Conservation (phyloP, 2,888 invertebrate species). For the Trissolcus brochymenae region DNA sequence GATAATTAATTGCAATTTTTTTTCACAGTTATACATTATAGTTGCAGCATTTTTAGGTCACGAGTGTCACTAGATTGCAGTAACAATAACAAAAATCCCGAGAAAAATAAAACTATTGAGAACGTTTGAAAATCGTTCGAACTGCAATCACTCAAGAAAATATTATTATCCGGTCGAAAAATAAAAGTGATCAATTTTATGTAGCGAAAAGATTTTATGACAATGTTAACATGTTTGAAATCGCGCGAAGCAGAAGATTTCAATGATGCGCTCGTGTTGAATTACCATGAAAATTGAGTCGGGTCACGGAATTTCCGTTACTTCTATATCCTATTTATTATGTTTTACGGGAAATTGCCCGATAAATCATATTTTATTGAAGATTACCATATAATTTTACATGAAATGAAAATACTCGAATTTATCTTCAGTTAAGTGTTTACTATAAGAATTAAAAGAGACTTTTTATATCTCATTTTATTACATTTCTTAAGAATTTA, state of each 20-base stretch:
- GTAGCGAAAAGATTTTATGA: neutral
- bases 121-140: no score
- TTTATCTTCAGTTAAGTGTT: neutral
- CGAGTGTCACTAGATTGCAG: neutral
- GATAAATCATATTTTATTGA: neutral
- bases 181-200: neutral
- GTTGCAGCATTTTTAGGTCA: neutral
- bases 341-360: slow-evolving; percentile 2
- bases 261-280: slow-evolving; percentile 10
- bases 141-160: no score
- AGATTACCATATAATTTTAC: neutral
- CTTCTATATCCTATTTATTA: slow-evolving; percentile 20
- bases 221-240: neutral
- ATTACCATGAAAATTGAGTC: slow-evolving; percentile 39
- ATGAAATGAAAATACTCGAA: neutral
- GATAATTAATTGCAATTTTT: no score
- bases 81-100: neutral
- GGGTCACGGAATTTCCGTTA: slow-evolving; percentile 31
- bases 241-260: slow-evolving; percentile 5
- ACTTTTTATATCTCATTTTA: neutral
- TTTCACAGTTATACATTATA: neutral
- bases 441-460: neutral
- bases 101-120: no score
- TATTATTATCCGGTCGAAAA: neutral
- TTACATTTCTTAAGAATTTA: no score